These are phyloP conservation scores for Isaurus tuberculatus DNA, from an alignment of 92 coral and sea anemone genomes.

Conservation along the genomic window DNA sequence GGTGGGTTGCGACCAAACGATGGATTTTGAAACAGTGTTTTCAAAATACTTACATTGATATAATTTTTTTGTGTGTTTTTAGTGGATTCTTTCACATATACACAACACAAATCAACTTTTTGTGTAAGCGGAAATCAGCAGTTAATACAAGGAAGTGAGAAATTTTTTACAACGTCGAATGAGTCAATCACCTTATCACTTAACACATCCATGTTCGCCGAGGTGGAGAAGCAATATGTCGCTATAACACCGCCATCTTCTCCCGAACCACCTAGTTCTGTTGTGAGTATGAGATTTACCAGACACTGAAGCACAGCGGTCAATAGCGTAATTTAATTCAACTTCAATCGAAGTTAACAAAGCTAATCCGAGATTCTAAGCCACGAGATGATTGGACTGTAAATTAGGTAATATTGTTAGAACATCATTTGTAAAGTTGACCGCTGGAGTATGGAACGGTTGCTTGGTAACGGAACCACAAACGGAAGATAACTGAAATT, in stretches of 20 bases:
- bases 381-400: conserved; percentile 13
- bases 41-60: background rate
- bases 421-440: background rate
- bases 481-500: too few species aligned
- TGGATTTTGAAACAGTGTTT: too few species aligned
- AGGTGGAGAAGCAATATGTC: conserved; percentile 97
- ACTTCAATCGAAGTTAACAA: background rate
- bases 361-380: background rate
- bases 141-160: conserved; percentile 47
- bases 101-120: conserved; percentile 29
- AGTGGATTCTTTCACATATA: conserved; percentile 3
- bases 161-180: conserved; percentile 77
- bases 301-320: conserved; percentile 21
- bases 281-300: conserved; percentile 62
- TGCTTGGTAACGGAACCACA: background rate
- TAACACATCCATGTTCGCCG: conserved; percentile 78
- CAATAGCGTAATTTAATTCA: background rate
- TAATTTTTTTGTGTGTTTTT: background rate
- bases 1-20: too few species aligned
- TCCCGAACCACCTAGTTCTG: conserved; percentile 79
- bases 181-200: conserved; percentile 81
- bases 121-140: conserved; percentile 33
- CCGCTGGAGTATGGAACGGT: background rate
- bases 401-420: background rate
- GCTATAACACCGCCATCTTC: conserved; percentile 97